phyloP scores from a whole-genome alignment of 2,888 invertebrate species.

The Drosophila quasianomalipes region DNA sequence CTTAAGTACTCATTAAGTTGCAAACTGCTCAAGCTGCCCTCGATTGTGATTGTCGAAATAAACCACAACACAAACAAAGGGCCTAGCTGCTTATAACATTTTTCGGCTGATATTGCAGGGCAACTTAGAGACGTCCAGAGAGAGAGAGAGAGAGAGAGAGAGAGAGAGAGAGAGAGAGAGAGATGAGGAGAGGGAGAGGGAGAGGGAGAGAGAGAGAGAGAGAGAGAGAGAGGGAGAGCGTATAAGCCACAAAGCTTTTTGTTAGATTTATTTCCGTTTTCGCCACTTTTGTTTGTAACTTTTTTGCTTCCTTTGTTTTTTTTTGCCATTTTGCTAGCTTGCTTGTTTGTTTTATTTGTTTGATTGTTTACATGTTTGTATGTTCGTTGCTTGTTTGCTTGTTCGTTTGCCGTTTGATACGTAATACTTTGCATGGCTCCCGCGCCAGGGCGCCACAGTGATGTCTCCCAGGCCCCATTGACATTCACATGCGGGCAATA shows the following conservation, averaged over 20 bases:
- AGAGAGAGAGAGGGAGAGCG: background rate
- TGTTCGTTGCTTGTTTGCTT: slow-evolving; percentile 32
- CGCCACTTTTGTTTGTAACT: slow-evolving; percentile 69
- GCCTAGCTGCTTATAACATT: slow-evolving; percentile 50
- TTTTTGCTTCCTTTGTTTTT: slow-evolving; percentile 35
- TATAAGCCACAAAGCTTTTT: slow-evolving; percentile 70
- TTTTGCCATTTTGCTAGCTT: slow-evolving; percentile 23
- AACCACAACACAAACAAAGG: slow-evolving; percentile 61
- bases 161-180: background rate
- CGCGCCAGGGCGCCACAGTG: slow-evolving; percentile 3
- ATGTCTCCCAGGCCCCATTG: slow-evolving; percentile 26
- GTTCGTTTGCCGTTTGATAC: slow-evolving; percentile 50
- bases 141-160: background rate
- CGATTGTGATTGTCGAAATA: slow-evolving; percentile 50
- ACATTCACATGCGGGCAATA: slow-evolving; percentile 34
- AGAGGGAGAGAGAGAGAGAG: background rate
- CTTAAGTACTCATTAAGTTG: background rate
- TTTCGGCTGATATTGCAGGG: slow-evolving; percentile 30
- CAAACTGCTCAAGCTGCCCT: slow-evolving; percentile 11
- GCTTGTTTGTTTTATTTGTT: slow-evolving; percentile 22
- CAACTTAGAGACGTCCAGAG: background rate
- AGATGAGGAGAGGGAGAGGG: background rate
- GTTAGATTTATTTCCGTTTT: slow-evolving; percentile 78
- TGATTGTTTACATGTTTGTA: slow-evolving; percentile 27
- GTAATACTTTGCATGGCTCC: slow-evolving; percentile 40